These are phyloP conservation scores for Danio jaintianensis DNA, from an alignment of 2,797 vertebrate species.

Conservation along the genomic window DNA sequence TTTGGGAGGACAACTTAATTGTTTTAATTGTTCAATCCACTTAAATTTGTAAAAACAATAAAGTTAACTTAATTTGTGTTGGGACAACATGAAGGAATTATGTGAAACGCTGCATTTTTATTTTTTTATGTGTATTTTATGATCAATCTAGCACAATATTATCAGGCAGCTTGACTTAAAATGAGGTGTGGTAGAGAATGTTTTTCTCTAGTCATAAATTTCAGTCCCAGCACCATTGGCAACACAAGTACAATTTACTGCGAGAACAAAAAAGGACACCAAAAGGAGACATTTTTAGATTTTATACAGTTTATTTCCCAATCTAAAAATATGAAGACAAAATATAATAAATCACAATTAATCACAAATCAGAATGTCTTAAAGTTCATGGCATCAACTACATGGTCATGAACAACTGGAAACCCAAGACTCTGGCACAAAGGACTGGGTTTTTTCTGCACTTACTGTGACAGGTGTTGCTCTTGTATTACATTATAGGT, in stretches of 20 bases:
- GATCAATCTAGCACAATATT: not conserved
- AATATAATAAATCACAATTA: constrained; percentile 65
- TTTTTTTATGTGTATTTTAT: too few relatives aligned
- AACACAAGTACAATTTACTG: not conserved
- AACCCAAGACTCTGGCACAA: constrained; percentile 60
- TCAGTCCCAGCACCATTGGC: not conserved
- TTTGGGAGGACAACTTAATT: too few relatives aligned
- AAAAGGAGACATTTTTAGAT: constrained; percentile 55
- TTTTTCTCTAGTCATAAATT: not conserved
- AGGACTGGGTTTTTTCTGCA: constrained; percentile 54
- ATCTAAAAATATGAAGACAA: constrained; percentile 72
- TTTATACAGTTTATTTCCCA: constrained; percentile 71
- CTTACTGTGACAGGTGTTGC: constrained; percentile 42
- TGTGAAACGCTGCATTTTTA: too few relatives aligned
- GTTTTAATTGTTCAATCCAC: too few relatives aligned
- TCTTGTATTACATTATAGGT: constrained; percentile 43
- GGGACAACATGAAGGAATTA: too few relatives aligned
- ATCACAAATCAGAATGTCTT: constrained; percentile 67
- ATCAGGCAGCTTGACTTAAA: constrained; percentile 7
- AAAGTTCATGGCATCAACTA: constrained; percentile 56
- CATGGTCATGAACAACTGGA: constrained; percentile 57
- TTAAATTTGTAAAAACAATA: too few relatives aligned
- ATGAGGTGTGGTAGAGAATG: not conserved
- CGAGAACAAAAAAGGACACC: not conserved
- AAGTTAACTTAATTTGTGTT: too few relatives aligned